Conservation (phyloP, 2,888 invertebrate genomes). For the Thysanoteuthis rhombus region DNA sequence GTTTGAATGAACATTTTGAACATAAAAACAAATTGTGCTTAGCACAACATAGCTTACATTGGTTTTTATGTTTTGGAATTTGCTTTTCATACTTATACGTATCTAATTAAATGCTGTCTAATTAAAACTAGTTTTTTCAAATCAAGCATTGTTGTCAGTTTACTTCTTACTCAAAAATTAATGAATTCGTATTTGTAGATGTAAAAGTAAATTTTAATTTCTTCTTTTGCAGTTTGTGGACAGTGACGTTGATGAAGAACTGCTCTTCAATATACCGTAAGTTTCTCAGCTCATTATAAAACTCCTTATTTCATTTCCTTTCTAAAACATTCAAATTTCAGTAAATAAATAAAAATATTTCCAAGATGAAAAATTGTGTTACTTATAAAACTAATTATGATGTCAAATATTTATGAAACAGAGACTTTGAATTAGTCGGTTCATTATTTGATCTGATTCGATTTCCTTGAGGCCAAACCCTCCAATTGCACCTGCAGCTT, state of each 20-base stretch:
- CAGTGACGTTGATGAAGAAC: conserved; percentile 95
- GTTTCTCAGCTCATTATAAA: conserved; percentile 52
- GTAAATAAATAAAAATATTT: not conserved
- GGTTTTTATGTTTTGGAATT: not conserved
- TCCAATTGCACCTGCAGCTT: not conserved
- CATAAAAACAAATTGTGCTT: not conserved
- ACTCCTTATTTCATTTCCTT: not conserved
- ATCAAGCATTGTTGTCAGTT: not conserved
- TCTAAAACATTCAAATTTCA: not conserved
- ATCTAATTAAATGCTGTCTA: not conserved
- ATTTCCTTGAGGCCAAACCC: not conserved
- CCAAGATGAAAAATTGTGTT: not conserved
- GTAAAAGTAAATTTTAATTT: not conserved
- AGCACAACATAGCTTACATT: not conserved
- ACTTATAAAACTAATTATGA: not conserved
- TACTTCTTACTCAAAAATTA: not conserved
- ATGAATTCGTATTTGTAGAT: not conserved
- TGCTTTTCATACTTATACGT: not conserved
- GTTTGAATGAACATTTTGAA: not conserved
- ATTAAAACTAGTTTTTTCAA: not conserved
- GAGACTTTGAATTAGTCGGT: not conserved
- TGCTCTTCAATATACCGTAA: conserved; percentile 93
- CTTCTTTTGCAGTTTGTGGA: conserved; percentile 81
- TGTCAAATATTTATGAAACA: not conserved
- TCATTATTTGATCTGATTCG: not conserved